A percentile compares a stretch with the other conserved stretches of the same genome.
These are phyloP conservation scores for Caerostris extrusa DNA, from an alignment of 1,140 invertebrate genomes.

Conservation along the genomic window DNA sequence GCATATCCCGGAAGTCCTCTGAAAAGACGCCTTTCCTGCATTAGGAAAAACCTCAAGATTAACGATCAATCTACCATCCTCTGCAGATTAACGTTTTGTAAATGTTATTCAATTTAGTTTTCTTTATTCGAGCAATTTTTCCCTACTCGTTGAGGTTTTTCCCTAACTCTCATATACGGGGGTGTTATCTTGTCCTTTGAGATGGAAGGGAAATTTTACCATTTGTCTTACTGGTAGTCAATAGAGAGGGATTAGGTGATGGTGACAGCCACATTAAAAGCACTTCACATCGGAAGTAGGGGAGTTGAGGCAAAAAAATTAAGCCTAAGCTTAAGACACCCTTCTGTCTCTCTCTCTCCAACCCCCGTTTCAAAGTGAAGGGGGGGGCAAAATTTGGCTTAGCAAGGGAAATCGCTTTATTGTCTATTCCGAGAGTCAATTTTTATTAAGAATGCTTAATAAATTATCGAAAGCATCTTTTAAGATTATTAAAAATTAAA, in stretches of 20 bases:
- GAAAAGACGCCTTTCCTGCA: slow-evolving; percentile 20
- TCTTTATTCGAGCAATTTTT: not conserved
- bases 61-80: not conserved
- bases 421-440: not conserved
- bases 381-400: not conserved
- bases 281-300: slow-evolving; percentile 17
- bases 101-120: slow-evolving; percentile 37
- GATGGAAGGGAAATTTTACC: slow-evolving; percentile 14
- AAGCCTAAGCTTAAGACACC: not conserved
- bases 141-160: not conserved
- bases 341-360: not conserved
- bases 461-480: no score
- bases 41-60: slow-evolving; percentile 52
- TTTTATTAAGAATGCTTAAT: not conserved
- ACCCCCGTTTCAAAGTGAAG: not conserved
- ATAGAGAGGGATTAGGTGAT: slow-evolving; percentile 20
- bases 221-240: slow-evolving; percentile 5
- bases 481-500: no score
- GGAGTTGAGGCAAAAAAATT: not conserved
- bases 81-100: slow-evolving; percentile 32
- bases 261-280: slow-evolving; percentile 38
- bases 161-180: not conserved
- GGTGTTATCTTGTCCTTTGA: slow-evolving; percentile 25
- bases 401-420: slow-evolving; percentile 12
- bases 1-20: slow-evolving; percentile 27